Evolutionary conservation across 1,140 invertebrate genomes (phyloP).

Genomic region (Diorhabda elongata): DNA sequence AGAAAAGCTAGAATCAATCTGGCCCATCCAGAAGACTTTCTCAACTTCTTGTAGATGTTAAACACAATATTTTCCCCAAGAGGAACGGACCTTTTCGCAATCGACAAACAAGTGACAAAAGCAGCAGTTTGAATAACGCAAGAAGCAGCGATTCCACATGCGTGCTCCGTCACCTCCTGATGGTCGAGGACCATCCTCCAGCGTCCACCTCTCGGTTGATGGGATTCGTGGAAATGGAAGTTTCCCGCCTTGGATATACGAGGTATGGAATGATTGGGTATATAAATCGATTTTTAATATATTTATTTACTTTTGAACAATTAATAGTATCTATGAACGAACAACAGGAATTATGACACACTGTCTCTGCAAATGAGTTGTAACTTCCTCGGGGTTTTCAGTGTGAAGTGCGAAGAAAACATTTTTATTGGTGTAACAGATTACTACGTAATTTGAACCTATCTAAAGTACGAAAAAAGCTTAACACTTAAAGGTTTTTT

Average conservation of each 20-base stretch:
- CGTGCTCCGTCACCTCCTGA: slow-evolving; percentile 11
- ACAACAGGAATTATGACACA: too few relatives aligned
- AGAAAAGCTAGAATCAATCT: slow-evolving; percentile 54
- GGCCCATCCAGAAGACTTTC: slow-evolving; percentile 46
- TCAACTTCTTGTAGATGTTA: slow-evolving; percentile 17
- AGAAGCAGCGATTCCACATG: slow-evolving; percentile 23
- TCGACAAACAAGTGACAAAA: slow-evolving; percentile 8
- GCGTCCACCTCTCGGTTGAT: slow-evolving; percentile 11
- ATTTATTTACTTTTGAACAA: too few relatives aligned
- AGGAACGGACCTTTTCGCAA: slow-evolving; percentile 2
- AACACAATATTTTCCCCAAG: not conserved
- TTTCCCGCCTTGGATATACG: not conserved
- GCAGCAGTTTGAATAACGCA: not conserved
- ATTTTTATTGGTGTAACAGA: too few relatives aligned
- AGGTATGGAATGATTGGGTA: not conserved
- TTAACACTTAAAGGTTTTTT: too few relatives aligned
- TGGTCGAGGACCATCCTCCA: slow-evolving; percentile 23
- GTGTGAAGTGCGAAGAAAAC: too few relatives aligned
- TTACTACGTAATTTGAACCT: too few relatives aligned
- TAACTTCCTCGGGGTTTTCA: too few relatives aligned
- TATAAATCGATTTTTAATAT: too few relatives aligned
- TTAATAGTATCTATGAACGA: too few relatives aligned
- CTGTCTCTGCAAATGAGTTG: too few relatives aligned
- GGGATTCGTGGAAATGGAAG: not conserved
- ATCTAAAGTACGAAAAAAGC: too few relatives aligned